phyloP scores from a whole-genome alignment of 2,888 invertebrate species.

The Tipula vernalis region DNA sequence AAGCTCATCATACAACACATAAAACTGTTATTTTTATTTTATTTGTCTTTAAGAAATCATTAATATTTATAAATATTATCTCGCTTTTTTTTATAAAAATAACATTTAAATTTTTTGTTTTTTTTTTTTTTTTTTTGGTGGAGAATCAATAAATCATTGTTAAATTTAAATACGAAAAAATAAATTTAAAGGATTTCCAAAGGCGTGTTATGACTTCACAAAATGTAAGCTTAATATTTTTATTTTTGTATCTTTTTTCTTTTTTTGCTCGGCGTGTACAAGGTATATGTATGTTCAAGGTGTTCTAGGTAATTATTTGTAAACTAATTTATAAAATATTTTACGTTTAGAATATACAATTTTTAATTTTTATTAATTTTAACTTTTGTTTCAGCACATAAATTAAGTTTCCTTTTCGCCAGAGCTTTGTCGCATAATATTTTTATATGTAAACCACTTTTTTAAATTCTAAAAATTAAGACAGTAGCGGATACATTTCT shows the following conservation, averaged over 20 bases:
- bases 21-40: background rate
- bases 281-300: background rate
- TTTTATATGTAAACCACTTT: background rate
- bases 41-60: background rate
- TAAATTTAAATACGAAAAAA: background rate
- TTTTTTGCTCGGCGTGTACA: background rate
- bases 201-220: conserved; percentile 4
- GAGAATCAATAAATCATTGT: conserved; percentile 4
- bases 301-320: background rate
- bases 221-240: background rate
- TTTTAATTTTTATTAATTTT: no score
- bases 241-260: background rate
- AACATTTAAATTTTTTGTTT: background rate
- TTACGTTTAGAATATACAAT: no score
- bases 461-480: background rate
- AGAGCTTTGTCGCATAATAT: background rate
- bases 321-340: no score
- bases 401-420: background rate
- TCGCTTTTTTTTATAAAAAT: background rate
- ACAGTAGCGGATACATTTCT: background rate
- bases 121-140: background rate
- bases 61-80: conserved; percentile 4
- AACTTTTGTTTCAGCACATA: background rate
- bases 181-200: background rate
- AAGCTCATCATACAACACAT: background rate